Evolutionary conservation across 2,888 invertebrate genomes (phyloP).

Genomic region (Cosmia trapezina): DNA sequence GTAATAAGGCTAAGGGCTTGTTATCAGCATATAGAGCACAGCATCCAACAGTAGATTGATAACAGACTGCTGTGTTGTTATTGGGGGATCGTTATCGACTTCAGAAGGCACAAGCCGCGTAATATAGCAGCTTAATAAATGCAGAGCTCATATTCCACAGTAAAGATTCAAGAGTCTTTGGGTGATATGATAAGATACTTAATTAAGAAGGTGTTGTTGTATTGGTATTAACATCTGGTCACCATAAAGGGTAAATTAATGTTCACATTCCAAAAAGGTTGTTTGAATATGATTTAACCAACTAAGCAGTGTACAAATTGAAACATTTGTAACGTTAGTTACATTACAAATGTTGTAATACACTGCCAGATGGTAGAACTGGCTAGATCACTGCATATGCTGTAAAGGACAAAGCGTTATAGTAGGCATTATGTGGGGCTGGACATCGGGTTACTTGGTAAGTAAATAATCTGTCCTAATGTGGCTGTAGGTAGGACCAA

Average conservation of each 20-base stretch:
- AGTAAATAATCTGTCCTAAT: constrained; percentile 1
- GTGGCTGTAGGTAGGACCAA: not conserved
- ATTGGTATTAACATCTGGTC: not conserved
- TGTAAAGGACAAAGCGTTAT: not conserved
- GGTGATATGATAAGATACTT: not conserved
- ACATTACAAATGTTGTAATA: no score
- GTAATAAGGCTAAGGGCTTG: constrained; percentile 27
- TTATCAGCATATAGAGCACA: constrained; percentile 16
- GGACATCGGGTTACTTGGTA: not conserved
- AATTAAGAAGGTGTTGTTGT: no score
- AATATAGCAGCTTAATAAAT: not conserved
- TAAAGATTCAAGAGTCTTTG: not conserved
- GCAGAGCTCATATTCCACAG: not conserved
- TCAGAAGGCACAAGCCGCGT: not conserved
- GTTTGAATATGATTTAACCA: not conserved
- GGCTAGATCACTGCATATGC: constrained; percentile 1
- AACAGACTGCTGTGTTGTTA: constrained; percentile 6
- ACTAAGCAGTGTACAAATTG: not conserved
- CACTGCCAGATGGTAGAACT: not conserved
- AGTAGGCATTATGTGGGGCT: not conserved
- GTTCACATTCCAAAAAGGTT: not conserved
- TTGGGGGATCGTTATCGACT: not conserved
- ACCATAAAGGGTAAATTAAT: not conserved
- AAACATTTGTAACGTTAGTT: not conserved
- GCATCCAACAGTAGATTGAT: constrained; percentile 40